These are phyloP conservation scores for Sylvicola cinctus DNA, from an alignment of 2,888 invertebrate species.

Conservation along the genomic window DNA sequence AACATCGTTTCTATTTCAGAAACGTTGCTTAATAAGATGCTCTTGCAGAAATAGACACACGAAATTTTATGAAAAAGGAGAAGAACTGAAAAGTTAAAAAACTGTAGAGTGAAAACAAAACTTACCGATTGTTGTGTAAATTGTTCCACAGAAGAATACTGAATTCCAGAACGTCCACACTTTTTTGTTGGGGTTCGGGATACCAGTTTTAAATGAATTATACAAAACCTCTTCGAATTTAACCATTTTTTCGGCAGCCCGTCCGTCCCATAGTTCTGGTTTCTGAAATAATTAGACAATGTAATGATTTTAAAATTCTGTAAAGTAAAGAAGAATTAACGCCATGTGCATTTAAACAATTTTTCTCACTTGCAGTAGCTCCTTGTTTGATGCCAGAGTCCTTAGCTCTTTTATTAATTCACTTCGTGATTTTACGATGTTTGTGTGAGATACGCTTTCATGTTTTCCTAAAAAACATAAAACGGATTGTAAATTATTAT, in stretches of 20 bases:
- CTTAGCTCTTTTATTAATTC: slow-evolving; percentile 16
- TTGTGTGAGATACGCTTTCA: slow-evolving; percentile 16
- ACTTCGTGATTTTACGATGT: slow-evolving; percentile 9
- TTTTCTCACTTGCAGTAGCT: slow-evolving; percentile 13
- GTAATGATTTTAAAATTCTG: too few relatives aligned
- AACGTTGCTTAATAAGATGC: too few relatives aligned
- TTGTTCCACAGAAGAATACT: slow-evolving; percentile 70
- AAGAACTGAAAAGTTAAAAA: too few relatives aligned
- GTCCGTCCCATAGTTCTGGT: slow-evolving; percentile 28
- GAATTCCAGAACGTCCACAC: slow-evolving; percentile 73
- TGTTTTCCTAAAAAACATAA: too few relatives aligned
- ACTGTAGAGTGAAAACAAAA: slow-evolving; percentile 7
- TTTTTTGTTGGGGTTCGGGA: slow-evolving; percentile 12
- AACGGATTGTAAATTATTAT: too few relatives aligned
- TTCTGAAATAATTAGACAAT: slow-evolving; percentile 11
- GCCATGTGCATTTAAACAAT: too few relatives aligned
- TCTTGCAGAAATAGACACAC: too few relatives aligned
- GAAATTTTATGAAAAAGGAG: too few relatives aligned
- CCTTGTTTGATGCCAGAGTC: slow-evolving; percentile 19
- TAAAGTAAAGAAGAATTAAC: too few relatives aligned
- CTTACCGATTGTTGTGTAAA: slow-evolving; percentile 78
- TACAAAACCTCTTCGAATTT: slow-evolving; percentile 33
- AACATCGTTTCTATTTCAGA: too few relatives aligned
- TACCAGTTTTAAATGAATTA: slow-evolving; percentile 28
- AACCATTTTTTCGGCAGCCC: slow-evolving; percentile 26